Base-by-base conservation (phyloP, 2,113 vertebrate genomes). In the Osmerus mordax region DNA sequence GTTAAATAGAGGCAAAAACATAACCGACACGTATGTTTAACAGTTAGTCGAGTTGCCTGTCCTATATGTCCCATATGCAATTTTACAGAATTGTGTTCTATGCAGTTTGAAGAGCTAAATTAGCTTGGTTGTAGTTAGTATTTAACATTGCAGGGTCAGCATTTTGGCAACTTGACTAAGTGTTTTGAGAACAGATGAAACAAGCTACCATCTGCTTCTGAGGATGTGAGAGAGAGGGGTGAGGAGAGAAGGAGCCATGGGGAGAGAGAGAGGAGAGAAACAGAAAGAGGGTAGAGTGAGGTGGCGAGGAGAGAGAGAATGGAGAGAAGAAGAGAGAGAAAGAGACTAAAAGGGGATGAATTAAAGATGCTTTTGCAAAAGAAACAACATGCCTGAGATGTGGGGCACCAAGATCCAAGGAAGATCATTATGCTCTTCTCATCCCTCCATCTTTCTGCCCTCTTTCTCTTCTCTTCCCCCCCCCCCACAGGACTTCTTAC, bases 351-450 rank as follows among this genome's bases (percentile, higher is more conserved):
- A 66, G 18, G 4, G 36, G 52, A 77, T 81, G 70, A 84, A 86
- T 84, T 74, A 80, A 79, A 85, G 71, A 79, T 84, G 69, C 71
- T 68, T 69, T 32, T 68, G 67, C 47, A 55, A 75, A 67, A 68
- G 71, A 41, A 41, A 41, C 36, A 58, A 72, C 65, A 52, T 19
- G 67, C 64, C 41, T 75, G 29, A 72, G 54, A 76, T 72, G n/a
- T 74, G 67, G 32, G 41, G 19, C 71, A 74, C 3, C 21, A 53
- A 69, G 66, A 81, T 69, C 52, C 70, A 28, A n/a, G 69, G 78
- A 71, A 75, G 63, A 62, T 52, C 73, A 7, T 18, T 78, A 55
- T 62, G 29, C 32, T 73, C 75, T 73, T 47, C 60, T 62, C 54
- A 72, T n/a, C 67, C 77, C 65, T 66, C 75, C 63, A 6, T 13